These are phyloP conservation scores for Hydrozoanthus gracilis DNA, from an alignment of 92 coral and sea anemone species.

Conservation along the genomic window DNA sequence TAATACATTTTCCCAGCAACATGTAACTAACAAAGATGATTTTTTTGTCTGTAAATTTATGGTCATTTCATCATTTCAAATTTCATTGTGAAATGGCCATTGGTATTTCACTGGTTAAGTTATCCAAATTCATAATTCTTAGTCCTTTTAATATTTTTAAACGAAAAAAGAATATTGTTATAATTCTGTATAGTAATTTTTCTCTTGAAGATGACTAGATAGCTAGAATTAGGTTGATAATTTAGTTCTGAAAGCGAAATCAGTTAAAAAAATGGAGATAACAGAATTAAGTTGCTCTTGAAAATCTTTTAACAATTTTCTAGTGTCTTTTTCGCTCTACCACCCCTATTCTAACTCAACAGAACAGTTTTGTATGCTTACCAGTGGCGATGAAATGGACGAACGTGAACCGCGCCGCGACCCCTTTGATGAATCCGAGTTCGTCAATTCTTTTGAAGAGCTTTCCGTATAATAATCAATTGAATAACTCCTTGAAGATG, in stretches of 20 bases:
- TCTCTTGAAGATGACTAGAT: background rate
- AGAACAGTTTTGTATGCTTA: background rate
- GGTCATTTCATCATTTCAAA: too few species aligned
- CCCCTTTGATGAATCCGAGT: background rate
- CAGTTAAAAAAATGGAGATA: background rate
- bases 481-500: background rate
- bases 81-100: too few species aligned
- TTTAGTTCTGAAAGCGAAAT: background rate
- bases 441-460: background rate
- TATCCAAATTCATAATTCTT: too few species aligned
- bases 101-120: too few species aligned
- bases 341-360: too few species aligned
- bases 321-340: too few species aligned
- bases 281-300: background rate
- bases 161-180: background rate
- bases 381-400: conserved; percentile 6
- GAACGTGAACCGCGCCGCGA: conserved; percentile 13
- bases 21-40: too few species aligned
- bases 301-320: background rate
- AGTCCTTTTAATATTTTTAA: too few species aligned
- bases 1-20: too few species aligned
- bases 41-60: too few species aligned
- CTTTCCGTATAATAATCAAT: background rate
- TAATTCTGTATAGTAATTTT: background rate
- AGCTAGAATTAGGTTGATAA: background rate